Evolutionary conservation across 1,140 invertebrate species (phyloP).

Genomic region (Halictus rubicundus): DNA sequence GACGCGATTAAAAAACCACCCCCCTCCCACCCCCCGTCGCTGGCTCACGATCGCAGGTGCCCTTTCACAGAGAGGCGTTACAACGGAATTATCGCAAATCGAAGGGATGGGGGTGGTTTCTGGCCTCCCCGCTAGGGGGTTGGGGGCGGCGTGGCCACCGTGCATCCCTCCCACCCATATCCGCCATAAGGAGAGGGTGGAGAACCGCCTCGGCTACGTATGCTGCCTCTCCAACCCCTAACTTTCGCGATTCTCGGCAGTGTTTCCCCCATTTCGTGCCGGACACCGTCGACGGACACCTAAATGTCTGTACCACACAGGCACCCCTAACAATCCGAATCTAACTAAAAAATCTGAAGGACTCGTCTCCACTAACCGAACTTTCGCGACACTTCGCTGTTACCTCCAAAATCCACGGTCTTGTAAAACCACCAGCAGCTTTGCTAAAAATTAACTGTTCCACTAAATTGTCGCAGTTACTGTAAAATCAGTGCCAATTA

Average conservation of each 20-base stretch:
- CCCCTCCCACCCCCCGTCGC: no score
- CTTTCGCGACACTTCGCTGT: no score
- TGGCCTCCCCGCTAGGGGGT: constrained; percentile 15
- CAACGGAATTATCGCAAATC: constrained; percentile 45
- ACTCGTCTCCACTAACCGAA: no score
- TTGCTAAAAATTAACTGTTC: no score
- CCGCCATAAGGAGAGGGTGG: constrained; percentile 71
- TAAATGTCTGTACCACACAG: background rate
- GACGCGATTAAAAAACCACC: background rate
- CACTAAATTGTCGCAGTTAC: no score
- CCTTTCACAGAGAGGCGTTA: constrained; percentile 60
- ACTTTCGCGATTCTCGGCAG: no score
- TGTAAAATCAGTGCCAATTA: no score
- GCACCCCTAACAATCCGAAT: no score
- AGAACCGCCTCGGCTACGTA: constrained; percentile 71
- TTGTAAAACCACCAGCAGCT: no score
- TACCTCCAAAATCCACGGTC: no score
- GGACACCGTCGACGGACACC: background rate
- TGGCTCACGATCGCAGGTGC: constrained; percentile 47
- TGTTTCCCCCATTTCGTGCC: background rate
- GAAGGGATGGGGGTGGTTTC: constrained; percentile 50
- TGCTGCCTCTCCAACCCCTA: constrained; percentile 15
- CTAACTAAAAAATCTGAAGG: no score
- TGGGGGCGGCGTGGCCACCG: constrained; percentile 34
- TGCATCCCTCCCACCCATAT: constrained; percentile 55